Evolutionary conservation across 2,797 vertebrate genomes (phyloP).

Genomic region (Artibeus jamaicensis): DNA sequence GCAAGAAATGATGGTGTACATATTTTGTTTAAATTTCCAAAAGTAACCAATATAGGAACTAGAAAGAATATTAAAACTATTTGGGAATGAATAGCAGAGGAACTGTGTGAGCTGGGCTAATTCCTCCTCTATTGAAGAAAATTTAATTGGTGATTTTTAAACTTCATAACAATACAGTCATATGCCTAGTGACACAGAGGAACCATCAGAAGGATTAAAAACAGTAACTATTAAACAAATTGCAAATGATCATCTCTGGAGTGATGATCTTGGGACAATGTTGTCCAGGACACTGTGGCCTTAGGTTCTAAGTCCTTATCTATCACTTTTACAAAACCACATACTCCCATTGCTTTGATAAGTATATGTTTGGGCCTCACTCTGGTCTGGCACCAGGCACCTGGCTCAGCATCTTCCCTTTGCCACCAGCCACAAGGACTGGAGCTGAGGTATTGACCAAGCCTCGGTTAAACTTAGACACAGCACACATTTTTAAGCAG

Average conservation of each 20-base stretch:
- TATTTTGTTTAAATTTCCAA: neutral
- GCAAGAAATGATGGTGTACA: neutral
- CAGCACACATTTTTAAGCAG: neutral
- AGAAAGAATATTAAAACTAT: neutral
- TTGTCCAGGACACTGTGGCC: neutral
- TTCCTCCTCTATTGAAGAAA: neutral
- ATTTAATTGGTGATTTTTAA: neutral
- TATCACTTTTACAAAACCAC: neutral
- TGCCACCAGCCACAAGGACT: too few species aligned
- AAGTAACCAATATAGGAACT: neutral
- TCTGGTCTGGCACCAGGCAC: neutral
- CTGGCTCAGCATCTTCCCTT: neutral
- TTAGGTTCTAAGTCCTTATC: neutral
- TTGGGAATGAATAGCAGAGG: neutral
- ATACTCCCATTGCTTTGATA: neutral
- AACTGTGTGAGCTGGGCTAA: neutral
- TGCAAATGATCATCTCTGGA: neutral
- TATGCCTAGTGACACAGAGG: neutral
- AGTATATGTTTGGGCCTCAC: neutral
- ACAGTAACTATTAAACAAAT: neutral
- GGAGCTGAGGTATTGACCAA: neutral
- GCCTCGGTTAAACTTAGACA: neutral
- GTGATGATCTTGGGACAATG: neutral
- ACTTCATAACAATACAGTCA: neutral
- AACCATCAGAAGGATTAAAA: neutral